Evolutionary conservation across 2,113 vertebrate species (phyloP), one percentile per base, ranked within the genome.

Genomic region (Microtus richardsoni): DNA sequence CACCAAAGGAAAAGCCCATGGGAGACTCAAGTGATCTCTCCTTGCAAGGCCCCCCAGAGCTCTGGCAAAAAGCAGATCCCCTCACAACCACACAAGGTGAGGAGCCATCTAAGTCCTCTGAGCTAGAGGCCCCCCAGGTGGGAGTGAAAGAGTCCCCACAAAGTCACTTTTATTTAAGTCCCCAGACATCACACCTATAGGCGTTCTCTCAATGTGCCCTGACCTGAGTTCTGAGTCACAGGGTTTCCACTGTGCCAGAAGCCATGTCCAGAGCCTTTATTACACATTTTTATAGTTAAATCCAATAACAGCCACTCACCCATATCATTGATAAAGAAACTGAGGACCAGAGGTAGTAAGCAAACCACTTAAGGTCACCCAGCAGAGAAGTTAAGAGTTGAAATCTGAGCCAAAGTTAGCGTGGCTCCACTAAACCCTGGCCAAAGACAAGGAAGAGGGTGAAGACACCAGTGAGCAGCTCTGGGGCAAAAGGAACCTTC

Each of bases 391-490:
- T 74, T 74, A 36, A 36, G 86, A 95, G 54, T 0, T 19, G 79
- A 86, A 74, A 60, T n/a, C 3, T 47, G 58, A 93, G 77, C 10
- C 49, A 52, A 60, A 28, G 62, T 12, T 60, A 75, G 41, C 12
- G 0, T 33, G 84, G 58, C 79, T 30, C 22, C 28, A 13, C 52
- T 71, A 91, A 49, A 60, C 33, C 49, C 6, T 7, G 0, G 41
- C 60, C 49, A 79, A 26, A 26, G 49, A 49, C 0, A 4, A 74
- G 80, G 36, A 28, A 28, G 12, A 9, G 66, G 52, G 39, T 33
- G 54, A 19, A 82, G 22, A 7, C 36, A 44, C 3, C 41, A 0
- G 2, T 0, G 39, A 5, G n/a, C 1, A 2, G 28, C n/a, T 68
- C 7, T 0, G 4, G 80, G 64, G 33, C 7, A 24, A 4, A 3